These are phyloP conservation scores for Suncus etruscus DNA, from an alignment of 2,113 vertebrate species.

Conservation along the genomic window DNA sequence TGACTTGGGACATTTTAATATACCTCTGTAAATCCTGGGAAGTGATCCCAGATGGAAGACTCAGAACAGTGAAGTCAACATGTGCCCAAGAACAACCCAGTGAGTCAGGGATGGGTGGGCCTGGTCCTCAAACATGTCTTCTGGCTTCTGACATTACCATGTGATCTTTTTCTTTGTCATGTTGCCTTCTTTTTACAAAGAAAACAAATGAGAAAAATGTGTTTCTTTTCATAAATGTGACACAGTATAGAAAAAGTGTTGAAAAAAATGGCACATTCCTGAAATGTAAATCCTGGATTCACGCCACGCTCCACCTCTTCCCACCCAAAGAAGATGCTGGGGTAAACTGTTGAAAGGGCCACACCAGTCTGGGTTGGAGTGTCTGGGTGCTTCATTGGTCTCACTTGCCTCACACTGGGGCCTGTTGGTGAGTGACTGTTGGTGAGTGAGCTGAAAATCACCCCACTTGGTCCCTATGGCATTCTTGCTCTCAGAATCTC, in stretches of 20 bases:
- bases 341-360: background rate
- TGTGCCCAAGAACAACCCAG: background rate
- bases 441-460: constrained; percentile 19
- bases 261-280: constrained; percentile 58
- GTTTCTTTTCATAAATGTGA: constrained; percentile 80
- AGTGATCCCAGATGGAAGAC: background rate
- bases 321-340: background rate
- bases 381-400: background rate
- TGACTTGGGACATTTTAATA: background rate
- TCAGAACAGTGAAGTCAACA: background rate
- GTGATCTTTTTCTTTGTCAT: constrained; percentile 60
- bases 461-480: constrained; percentile 14
- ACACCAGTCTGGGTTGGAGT: background rate
- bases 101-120: constrained; percentile 7
- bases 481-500: constrained; percentile 23
- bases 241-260: constrained; percentile 69
- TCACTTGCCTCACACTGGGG: background rate
- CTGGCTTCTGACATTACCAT: constrained; percentile 47
- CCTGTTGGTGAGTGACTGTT: background rate
- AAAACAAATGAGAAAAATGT: constrained; percentile 78
- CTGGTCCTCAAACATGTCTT: background rate
- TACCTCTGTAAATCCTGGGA: background rate
- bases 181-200: constrained; percentile 62
- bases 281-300: background rate
- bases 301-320: too few species aligned